phyloP scores from a whole-genome alignment of 2,888 invertebrate genomes.

The Polyommatus iphigenia region DNA sequence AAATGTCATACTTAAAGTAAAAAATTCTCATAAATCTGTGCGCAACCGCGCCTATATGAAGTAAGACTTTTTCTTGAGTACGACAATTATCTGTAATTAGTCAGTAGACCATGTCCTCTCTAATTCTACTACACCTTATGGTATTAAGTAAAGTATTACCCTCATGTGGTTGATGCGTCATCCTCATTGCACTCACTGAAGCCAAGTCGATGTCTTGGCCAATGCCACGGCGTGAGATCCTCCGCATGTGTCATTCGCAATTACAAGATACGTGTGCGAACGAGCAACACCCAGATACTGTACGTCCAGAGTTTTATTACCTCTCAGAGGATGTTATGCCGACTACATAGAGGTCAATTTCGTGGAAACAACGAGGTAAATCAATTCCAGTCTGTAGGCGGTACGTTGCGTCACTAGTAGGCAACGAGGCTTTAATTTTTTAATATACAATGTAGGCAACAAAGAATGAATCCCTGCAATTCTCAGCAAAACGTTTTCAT shows the following conservation, averaged over 20 bases:
- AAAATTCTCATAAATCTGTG: too few species aligned
- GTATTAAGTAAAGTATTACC: slow-evolving; percentile 35
- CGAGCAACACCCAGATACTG: neutral
- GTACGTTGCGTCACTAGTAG: neutral
- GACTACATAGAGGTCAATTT: neutral
- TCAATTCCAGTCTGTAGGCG: neutral
- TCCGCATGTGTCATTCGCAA: slow-evolving; percentile 40
- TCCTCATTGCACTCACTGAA: slow-evolving; percentile 30
- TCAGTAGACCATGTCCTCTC: too few species aligned
- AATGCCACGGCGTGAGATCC: slow-evolving; percentile 39
- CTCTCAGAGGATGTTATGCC: neutral
- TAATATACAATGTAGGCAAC: too few species aligned
- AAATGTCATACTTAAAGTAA: too few species aligned
- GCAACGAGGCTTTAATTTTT: neutral
- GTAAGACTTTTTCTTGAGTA: too few species aligned
- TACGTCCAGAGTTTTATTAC: neutral
- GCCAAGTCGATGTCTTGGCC: slow-evolving; percentile 24
- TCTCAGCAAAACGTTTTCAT: too few species aligned
- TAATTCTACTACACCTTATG: too few species aligned
- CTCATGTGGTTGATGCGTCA: slow-evolving; percentile 37
- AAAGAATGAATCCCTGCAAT: too few species aligned
- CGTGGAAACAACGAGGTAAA: neutral
- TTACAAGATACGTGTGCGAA: slow-evolving; percentile 37
- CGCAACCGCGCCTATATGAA: too few species aligned
- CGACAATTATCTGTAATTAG: too few species aligned